Conservation (phyloP, 2,888 invertebrate genomes). For the Baccha elongata region DNA sequence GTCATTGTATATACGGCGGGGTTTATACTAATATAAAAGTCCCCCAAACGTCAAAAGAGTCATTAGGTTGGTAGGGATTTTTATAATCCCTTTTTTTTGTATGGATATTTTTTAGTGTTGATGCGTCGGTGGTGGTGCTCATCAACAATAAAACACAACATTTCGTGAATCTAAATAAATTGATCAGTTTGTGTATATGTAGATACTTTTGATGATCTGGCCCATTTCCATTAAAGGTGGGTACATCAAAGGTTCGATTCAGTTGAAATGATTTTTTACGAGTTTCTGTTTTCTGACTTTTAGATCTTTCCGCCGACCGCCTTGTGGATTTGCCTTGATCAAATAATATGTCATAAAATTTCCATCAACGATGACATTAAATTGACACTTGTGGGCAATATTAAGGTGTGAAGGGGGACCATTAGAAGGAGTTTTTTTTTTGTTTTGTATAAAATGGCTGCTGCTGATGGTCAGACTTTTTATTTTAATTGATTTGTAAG, state of each 20-base stretch:
- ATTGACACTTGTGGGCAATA: constrained; percentile 67
- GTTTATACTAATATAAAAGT: constrained; percentile 1
- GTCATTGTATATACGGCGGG: constrained; percentile 8
- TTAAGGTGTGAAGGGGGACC: constrained; percentile 54
- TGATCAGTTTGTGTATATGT: constrained; percentile 21
- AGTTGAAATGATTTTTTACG: constrained; percentile 22
- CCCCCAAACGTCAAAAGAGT: constrained; percentile 36
- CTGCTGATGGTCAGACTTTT: constrained; percentile 34
- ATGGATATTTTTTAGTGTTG: background rate
- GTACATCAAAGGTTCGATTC: background rate
- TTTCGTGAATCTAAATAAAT: constrained; percentile 32
- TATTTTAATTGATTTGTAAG: constrained; percentile 58
- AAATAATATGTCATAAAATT: constrained; percentile 66
- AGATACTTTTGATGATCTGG: constrained; percentile 12
- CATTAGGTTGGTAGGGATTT: constrained; percentile 15
- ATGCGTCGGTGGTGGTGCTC: background rate
- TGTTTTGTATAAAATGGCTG: constrained; percentile 30
- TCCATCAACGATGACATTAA: constrained; percentile 63
- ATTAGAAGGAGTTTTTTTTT: constrained; percentile 63
- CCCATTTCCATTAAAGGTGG: constrained; percentile 9
- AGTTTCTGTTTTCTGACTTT: background rate
- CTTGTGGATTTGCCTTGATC: constrained; percentile 40
- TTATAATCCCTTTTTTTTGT: constrained; percentile 4
- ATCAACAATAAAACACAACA: constrained; percentile 32
- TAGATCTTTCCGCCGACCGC: constrained; percentile 2